A percentile compares a stretch with the other conserved stretches of the same genome.
phyloP scores from a whole-genome alignment of 2,888 invertebrate genomes.

The Diloba caeruleocephala region DNA sequence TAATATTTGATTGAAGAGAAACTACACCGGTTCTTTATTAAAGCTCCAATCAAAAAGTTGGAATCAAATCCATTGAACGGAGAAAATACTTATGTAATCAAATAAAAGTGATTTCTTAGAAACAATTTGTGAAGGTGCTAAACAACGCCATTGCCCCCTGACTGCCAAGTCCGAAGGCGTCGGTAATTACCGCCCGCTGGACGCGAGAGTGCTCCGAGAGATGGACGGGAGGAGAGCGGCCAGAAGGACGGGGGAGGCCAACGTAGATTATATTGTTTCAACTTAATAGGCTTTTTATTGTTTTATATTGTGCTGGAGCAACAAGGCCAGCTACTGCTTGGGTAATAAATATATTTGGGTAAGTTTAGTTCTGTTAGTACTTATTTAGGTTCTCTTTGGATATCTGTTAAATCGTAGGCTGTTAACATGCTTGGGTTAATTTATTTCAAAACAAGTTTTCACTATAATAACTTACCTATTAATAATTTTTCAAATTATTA shows the following conservation, averaged over 20 bases:
- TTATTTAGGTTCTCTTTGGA: not conserved
- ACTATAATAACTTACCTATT: too few relatives aligned
- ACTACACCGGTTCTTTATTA: too few relatives aligned
- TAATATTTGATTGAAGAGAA: too few relatives aligned
- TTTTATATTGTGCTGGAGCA: conserved; percentile 64
- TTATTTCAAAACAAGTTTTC: too few relatives aligned
- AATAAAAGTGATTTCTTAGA: conserved; percentile 48
- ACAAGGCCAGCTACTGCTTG: conserved; percentile 31
- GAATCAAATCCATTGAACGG: not conserved
- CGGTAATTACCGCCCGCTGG: conserved; percentile 64
- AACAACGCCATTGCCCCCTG: conserved; percentile 65
- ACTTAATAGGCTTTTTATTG: conserved; percentile 74
- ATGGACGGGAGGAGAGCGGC: conserved; percentile 4
- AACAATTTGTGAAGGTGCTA: conserved; percentile 56
- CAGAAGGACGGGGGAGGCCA: conserved; percentile 34
- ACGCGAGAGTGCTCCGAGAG: conserved; percentile 37
- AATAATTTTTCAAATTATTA: too few relatives aligned
- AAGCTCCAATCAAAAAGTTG: not conserved
- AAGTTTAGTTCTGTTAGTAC: not conserved
- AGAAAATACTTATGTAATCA: conserved; percentile 11
- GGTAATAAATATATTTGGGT: conserved; percentile 14
- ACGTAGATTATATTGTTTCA: conserved; percentile 61
- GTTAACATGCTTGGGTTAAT: too few relatives aligned
- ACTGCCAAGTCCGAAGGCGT: conserved; percentile 62
- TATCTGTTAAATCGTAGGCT: too few relatives aligned